Evolutionary conservation across 2,888 invertebrate genomes (phyloP), one percentile per base, ranked within the genome.

Genomic region (Leucophenga maculata): DNA sequence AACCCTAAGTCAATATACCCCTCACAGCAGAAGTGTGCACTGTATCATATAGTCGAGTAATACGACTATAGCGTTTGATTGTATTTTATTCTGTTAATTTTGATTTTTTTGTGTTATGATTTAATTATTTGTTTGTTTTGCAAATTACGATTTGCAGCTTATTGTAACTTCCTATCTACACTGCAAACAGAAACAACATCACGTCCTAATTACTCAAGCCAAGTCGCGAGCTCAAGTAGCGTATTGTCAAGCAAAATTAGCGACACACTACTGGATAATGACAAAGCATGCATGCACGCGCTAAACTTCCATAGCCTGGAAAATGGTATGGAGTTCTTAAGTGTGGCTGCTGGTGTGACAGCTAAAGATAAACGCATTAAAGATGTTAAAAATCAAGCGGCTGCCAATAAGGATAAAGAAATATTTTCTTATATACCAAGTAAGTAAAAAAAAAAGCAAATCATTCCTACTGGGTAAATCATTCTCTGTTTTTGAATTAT

Each of bases 321-420:
- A 6, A 89, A 90, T 70, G 89, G 90, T 68, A 89, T 91, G 75
- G 90, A 91, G 71, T 89, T 91, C 71, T 86, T 95, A n/a, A 94
- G 94, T 78, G 93, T 95, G 69, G 95, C 95, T 11, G 96, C 96
- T 64, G 95, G 94, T 65, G 93, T 94, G 73, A 94, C 94, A 18
- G 96, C 96, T 66, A 96, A 96, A 89, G 96, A 96, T 88, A 96
- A 96, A 87, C 91, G 96, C 57, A 92, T 94, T 73, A 96, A 96
- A 87, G 95, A 95, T 89, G 92, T 93, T 65, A 93, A 94, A 88
- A 93, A 95, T 87, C 90, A 91, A 76, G 86, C 86, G 8, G 87
- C 87, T 8, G 78, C 80, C 4, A 84, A 84, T 59, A 88, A 87
- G 68, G 86, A 82, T 68, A 84, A 86, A 65, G 86, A 87, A 67